phyloP scores from a whole-genome alignment of 2,797 vertebrate species.

The Enteromius mattozi region DNA sequence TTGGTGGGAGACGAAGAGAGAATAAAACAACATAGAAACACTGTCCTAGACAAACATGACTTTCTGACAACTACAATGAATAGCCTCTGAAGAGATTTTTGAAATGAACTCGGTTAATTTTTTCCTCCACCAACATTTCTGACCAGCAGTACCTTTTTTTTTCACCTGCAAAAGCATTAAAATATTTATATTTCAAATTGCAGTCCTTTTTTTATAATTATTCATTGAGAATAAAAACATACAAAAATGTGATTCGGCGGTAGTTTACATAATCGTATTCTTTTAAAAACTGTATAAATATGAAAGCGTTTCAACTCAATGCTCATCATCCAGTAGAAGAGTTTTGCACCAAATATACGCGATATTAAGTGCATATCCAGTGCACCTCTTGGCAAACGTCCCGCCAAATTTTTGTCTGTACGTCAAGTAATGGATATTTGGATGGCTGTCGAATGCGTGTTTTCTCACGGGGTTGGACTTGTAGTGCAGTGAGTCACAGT shows the following conservation, averaged over 20 bases:
- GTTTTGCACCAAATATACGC: background rate
- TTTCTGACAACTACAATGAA: background rate
- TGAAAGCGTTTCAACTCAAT: conserved; percentile 31
- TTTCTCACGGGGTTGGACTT: conserved; percentile 12
- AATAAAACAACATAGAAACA: background rate
- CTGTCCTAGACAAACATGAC: background rate
- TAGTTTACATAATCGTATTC: conserved; percentile 37
- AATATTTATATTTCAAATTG: conserved; percentile 39
- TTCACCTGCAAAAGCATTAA: background rate
- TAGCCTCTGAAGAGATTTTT: background rate
- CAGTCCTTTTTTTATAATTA: conserved; percentile 37
- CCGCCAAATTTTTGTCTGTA: background rate
- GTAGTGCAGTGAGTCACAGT: conserved; percentile 13
- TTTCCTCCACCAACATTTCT: conserved; percentile 26
- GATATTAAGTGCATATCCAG: conserved; percentile 38
- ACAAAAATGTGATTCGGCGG: conserved; percentile 43
- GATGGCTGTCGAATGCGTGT: background rate
- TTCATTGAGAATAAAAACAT: conserved; percentile 49
- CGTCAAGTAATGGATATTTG: conserved; percentile 11
- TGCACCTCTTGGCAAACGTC: conserved; percentile 18
- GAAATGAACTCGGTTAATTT: background rate
- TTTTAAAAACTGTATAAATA: conserved; percentile 49
- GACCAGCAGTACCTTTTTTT: conserved; percentile 43
- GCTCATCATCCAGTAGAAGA: conserved; percentile 6
- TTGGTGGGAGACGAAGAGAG: background rate